Percentiles rank a stretch among this genome's conserved stretches.
Evolutionary conservation across 2,888 invertebrate species (phyloP).

Genomic region (Chrysolina americana): DNA sequence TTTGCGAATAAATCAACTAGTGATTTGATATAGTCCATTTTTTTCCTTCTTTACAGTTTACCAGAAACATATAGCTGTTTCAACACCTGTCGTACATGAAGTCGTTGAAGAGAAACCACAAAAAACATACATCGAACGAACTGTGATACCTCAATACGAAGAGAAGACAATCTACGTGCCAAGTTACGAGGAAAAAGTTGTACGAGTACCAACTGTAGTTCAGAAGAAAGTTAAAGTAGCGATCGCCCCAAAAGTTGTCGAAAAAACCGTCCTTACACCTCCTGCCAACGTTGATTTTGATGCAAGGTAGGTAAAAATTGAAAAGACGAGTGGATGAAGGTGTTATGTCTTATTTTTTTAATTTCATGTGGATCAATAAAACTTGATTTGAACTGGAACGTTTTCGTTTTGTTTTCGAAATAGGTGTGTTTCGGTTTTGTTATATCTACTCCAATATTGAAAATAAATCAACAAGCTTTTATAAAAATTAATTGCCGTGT

Average conservation of each 20-base stretch:
- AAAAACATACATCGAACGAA: slow-evolving; percentile 63
- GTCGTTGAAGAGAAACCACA: slow-evolving; percentile 51
- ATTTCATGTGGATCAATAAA: no score
- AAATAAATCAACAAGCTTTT: no score
- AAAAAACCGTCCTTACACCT: slow-evolving; percentile 61
- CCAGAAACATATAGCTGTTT: slow-evolving; percentile 42
- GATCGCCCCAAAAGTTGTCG: slow-evolving; percentile 63
- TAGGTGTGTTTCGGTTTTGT: no score
- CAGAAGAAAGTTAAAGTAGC: slow-evolving; percentile 64
- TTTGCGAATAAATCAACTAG: no score
- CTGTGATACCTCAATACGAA: slow-evolving; percentile 66
- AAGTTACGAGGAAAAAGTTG: slow-evolving; percentile 65
- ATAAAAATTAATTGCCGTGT: no score
- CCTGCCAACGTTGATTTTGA: slow-evolving; percentile 46
- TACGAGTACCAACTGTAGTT: slow-evolving; percentile 65
- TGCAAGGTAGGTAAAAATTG: slow-evolving; percentile 23
- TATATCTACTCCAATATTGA: no score
- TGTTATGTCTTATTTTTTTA: no score
- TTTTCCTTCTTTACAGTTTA: slow-evolving; percentile 27
- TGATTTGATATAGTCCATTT: no score
- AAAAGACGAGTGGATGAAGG: no score
- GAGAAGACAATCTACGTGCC: slow-evolving; percentile 67
- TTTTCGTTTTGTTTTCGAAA: no score
- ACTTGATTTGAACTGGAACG: no score
- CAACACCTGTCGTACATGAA: slow-evolving; percentile 51